Base-by-base conservation (phyloP, 2,888 invertebrate genomes). In the Mongoloraphidia duomilia region DNA sequence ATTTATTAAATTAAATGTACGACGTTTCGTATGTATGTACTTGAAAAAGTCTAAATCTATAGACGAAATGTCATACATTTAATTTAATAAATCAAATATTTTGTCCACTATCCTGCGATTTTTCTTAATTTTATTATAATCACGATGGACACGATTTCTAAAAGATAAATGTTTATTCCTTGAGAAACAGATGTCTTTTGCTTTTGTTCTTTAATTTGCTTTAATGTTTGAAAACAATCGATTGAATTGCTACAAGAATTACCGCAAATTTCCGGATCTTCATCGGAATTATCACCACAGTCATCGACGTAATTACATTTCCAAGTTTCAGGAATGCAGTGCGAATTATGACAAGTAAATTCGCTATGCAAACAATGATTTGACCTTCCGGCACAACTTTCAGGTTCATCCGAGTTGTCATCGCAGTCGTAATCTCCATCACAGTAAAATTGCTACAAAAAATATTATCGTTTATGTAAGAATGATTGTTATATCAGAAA, bases 261-360 rank as follows among this genome's bases (percentile, higher is more conserved):
- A 38, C 66, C 62, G 60, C 80, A 80, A 44, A 72, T 56, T 9
- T 61, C 57, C 0, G 72, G 68, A 48, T 76, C 73, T 65, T 84
- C 84, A 60, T 84, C 84, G 37, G 75, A 72, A 53, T 75, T 77
- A 63, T 84, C 84, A 4, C 64, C 67, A 59, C 84, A 84, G 64
- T 88, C 82, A 56, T 79, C 74, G 38, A 76, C 71, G 0, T 83
- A 81, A 64, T 90, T 82, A 65, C 89, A 90, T 14, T 76, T 74
- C 58, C 72, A 74, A 56, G 74, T 74, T 38, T 72, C 72, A 49
- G 75, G 64, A 54, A 88, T 75, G 64, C 88, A 88, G 54, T 76
- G 72, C 0, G 79, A 77, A 54, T 75, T 75, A 1, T 66, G 63
- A 61, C 86, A 87, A 46, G 70, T 65, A 59, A 80, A 76, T 58